Conservation (phyloP, 2,888 invertebrate genomes). For the Lochmaea crataegi region DNA sequence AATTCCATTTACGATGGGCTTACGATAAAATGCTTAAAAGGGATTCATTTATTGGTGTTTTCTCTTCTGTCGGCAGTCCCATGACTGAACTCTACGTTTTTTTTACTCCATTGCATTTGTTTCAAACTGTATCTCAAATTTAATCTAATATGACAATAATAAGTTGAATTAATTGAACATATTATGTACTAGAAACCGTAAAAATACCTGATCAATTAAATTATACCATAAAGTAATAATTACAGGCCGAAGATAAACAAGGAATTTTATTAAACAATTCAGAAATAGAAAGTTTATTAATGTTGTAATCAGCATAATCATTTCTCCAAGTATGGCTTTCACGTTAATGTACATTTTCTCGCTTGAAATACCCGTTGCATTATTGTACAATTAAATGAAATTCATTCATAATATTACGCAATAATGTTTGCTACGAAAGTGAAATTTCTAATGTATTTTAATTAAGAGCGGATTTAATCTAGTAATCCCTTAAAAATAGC, state of each 20-base stretch:
- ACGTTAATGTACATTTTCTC: slow-evolving; percentile 46
- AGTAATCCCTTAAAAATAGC: not conserved
- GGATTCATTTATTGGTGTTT: too few relatives aligned
- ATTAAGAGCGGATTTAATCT: not conserved
- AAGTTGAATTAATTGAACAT: too few relatives aligned
- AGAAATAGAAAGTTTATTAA: slow-evolving; percentile 44
- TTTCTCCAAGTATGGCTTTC: slow-evolving; percentile 44
- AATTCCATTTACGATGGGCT: too few relatives aligned
- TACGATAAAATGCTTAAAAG: too few relatives aligned
- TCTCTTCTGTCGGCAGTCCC: too few relatives aligned
- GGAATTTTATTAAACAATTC: slow-evolving; percentile 38
- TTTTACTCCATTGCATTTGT: too few relatives aligned
- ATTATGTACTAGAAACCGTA: not conserved
- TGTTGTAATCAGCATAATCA: slow-evolving; percentile 41
- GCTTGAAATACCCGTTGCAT: slow-evolving; percentile 36
- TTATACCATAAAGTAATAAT: slow-evolving; percentile 21
- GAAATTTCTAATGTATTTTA: slow-evolving; percentile 21
- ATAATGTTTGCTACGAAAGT: slow-evolving; percentile 27
- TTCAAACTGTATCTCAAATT: too few relatives aligned
- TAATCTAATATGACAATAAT: too few relatives aligned
- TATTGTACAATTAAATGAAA: slow-evolving; percentile 43
- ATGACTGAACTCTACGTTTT: too few relatives aligned
- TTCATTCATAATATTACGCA: slow-evolving; percentile 38
- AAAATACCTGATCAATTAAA: slow-evolving; percentile 16
- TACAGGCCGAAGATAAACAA: slow-evolving; percentile 19